A percentile compares a stretch with the other conserved stretches of the same genome.
These are phyloP conservation scores for Malurus cyaneus DNA, from an alignment of 2,113 vertebrate species.

Conservation along the genomic window DNA sequence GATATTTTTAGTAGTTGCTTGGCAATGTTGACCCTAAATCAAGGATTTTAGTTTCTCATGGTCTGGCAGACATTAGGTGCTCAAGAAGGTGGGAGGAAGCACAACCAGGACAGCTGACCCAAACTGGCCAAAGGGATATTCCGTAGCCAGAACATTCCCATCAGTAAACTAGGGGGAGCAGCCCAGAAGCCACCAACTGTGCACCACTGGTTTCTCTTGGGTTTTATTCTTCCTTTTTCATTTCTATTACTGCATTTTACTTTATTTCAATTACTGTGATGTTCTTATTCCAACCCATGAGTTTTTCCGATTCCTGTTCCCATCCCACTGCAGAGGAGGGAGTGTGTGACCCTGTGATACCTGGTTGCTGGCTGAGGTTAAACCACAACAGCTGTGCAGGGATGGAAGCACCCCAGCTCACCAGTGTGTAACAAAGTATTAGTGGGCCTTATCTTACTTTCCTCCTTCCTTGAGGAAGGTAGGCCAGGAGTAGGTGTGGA, in stretches of 20 bases:
- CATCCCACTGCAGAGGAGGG: fast-evolving
- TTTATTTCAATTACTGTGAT: background rate
- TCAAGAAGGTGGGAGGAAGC: background rate
- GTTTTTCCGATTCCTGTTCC: background rate
- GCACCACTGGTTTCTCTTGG: background rate
- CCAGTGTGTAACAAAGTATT: background rate
- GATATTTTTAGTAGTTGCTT: background rate
- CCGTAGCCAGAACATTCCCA: no score
- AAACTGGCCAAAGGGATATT: background rate
- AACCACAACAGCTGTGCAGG: background rate
- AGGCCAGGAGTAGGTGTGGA: background rate
- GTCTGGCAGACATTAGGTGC: fast-evolving
- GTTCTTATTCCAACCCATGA: background rate
- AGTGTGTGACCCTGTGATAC: fast-evolving
- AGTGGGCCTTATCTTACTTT: background rate
- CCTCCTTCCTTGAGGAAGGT: background rate
- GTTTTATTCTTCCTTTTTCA: background rate
- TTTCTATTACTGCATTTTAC: background rate
- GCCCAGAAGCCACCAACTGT: fast-evolving
- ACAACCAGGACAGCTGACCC: background rate
- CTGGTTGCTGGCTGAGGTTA: background rate
- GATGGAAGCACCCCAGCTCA: background rate
- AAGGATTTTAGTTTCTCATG: background rate
- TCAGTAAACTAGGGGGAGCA: background rate
- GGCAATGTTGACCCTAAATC: background rate